These are phyloP conservation scores for Stichodactyla mertensii DNA, from an alignment of 64 coral and sea anemone genomes.

Conservation along the genomic window DNA sequence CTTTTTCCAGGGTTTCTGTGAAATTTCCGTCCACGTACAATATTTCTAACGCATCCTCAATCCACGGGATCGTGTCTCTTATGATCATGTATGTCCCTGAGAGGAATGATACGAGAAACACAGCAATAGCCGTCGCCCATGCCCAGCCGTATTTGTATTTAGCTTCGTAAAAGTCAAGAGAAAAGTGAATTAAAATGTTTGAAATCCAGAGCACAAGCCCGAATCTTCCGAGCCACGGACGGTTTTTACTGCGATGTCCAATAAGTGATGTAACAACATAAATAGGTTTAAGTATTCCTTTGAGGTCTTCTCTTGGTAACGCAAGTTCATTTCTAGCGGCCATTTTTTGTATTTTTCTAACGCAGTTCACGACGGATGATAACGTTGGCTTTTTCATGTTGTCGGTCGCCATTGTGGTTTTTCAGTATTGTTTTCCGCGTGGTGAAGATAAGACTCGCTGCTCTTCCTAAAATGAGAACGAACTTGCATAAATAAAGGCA, in stretches of 20 bases:
- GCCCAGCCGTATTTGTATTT: constrained; percentile 78
- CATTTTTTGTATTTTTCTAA: constrained; percentile 21
- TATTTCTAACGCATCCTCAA: constrained; percentile 77
- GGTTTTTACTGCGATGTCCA: constrained; percentile 54
- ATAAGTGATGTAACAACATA: constrained; percentile 66
- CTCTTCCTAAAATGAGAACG: background rate
- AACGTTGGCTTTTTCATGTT: background rate
- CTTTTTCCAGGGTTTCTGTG: constrained; percentile 74
- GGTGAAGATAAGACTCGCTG: background rate
- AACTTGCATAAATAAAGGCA: background rate
- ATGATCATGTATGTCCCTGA: constrained; percentile 61
- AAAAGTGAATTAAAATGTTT: constrained; percentile 73
- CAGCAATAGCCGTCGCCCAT: constrained; percentile 86
- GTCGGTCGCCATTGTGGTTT: background rate
- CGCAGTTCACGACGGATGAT: constrained; percentile 10
- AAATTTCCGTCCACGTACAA: constrained; percentile 85
- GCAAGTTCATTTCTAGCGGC: background rate
- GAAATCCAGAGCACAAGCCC: constrained; percentile 54
- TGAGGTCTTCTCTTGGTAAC: constrained; percentile 11
- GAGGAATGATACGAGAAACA: constrained; percentile 77
- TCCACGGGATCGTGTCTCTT: constrained; percentile 70
- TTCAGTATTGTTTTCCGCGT: background rate
- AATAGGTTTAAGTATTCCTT: constrained; percentile 22
- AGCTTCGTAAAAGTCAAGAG: constrained; percentile 93
- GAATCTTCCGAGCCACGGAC: constrained; percentile 27